Evolutionary conservation across 2,888 invertebrate species (phyloP), one percentile per base, ranked within the genome.

Genomic region (Torymus tubicola): DNA sequence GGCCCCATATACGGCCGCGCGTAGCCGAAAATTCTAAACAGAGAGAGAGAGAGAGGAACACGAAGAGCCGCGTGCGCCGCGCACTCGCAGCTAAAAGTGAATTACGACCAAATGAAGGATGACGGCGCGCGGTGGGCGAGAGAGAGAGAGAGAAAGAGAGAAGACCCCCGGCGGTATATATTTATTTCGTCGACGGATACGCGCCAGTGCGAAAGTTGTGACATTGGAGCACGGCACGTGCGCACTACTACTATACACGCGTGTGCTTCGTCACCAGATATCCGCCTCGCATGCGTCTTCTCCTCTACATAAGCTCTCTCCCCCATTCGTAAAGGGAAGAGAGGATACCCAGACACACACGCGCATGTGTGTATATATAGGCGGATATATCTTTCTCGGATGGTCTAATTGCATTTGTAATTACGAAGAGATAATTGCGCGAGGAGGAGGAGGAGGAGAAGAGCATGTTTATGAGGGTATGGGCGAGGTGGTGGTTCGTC

Each of bases 51-150:
- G n/a, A n/a, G n/a, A n/a, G n/a, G n/a, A n/a, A n/a, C n/a, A n/a
- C n/a, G 24, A 4, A 10, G 16, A 13, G 11, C 21, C 21, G n/a
- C 42, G 42, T 50, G 18, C 16, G 24, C 14, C n/a, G 3, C 52
- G 55, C 58, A 14, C 14, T 11, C 58, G 53, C 50, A 5, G 16
- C 18, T 2, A n/a, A 63, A 57, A 57, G 50, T 58, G 71, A 78
- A 60, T 71, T 58, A 65, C 16, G 65, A 58, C 67, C 78, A 53
- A 78, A 67, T 65, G 71, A 72, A 78, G 65, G 21, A 67, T 58
- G 60, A 72, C 60, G 60, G 10, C n/a, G 53, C 64, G n/a, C 42
- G 57, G 52, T 42, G 16, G 57, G 12, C 1, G 11, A 16, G 16
- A 58, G 18, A 16, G 24, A n/a, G n/a, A n/a, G n/a, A n/a, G n/a